phyloP scores from a whole-genome alignment of 2,888 invertebrate species.

The Lepidocyrtinus sp. region DNA sequence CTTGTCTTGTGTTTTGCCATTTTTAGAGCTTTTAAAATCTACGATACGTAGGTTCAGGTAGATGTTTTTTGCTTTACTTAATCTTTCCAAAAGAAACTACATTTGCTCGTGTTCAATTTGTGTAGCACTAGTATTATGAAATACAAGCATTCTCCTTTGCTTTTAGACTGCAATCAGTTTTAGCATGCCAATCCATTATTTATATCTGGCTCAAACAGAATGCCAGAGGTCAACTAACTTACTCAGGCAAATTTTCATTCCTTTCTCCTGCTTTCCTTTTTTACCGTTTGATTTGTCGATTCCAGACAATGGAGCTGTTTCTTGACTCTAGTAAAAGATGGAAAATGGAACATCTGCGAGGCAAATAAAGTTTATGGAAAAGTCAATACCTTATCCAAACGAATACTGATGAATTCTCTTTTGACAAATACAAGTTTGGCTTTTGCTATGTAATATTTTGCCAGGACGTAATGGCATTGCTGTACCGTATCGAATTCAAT shows the following conservation, averaged over 20 bases:
- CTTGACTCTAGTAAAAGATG: background rate
- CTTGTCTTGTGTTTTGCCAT: too few relatives aligned
- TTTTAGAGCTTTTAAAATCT: background rate
- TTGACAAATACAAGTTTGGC: background rate
- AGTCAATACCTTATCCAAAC: background rate
- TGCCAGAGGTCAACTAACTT: slow-evolving; percentile 34
- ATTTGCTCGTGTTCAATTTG: too few relatives aligned
- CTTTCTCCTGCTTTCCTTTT: background rate
- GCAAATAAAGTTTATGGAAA: background rate
- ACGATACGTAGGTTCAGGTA: background rate
- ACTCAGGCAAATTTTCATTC: background rate
- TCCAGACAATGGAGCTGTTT: background rate
- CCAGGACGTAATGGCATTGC: background rate
- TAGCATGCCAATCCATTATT: slow-evolving; percentile 14
- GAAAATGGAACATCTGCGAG: background rate
- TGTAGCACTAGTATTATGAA: too few relatives aligned
- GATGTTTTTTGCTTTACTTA: too few relatives aligned
- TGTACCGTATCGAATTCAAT: background rate
- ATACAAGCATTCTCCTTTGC: too few relatives aligned
- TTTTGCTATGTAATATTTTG: background rate
- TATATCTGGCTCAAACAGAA: slow-evolving; percentile 6
- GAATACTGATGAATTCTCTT: background rate
- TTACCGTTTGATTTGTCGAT: background rate
- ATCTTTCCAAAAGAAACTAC: too few relatives aligned
- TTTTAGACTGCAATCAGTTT: too few relatives aligned